phyloP scores from a whole-genome alignment of 2,888 invertebrate species.

The Lymantria monacha region DNA sequence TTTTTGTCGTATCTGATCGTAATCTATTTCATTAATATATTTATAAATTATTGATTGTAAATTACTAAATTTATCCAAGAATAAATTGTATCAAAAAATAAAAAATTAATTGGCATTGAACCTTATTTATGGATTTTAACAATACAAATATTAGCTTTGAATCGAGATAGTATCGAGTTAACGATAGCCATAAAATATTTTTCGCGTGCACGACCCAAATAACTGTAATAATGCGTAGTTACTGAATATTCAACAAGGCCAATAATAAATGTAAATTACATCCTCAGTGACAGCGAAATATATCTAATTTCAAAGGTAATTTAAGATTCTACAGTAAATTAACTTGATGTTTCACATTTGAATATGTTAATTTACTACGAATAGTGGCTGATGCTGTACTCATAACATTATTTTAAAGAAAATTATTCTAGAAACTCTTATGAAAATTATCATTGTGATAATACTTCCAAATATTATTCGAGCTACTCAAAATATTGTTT shows the following conservation, averaged over 20 bases:
- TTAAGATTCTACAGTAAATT: constrained; percentile 54
- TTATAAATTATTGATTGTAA: no score
- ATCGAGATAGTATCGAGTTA: constrained; percentile 30
- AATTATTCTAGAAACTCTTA: no score
- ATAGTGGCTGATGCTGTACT: constrained; percentile 20
- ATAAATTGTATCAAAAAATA: no score
- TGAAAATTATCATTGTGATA: no score
- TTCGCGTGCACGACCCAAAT: constrained; percentile 33
- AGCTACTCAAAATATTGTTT: no score
- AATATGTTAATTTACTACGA: constrained; percentile 46
- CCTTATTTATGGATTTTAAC: constrained; percentile 3
- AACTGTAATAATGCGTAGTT: constrained; percentile 24
- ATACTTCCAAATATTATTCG: no score
- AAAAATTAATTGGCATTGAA: background rate
- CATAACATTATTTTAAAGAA: no score
- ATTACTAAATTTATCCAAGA: no score
- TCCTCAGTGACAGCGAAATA: constrained; percentile 55
- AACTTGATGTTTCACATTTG: constrained; percentile 51
- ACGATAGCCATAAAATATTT: constrained; percentile 31
- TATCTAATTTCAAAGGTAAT: constrained; percentile 61
- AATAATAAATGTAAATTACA: constrained; percentile 61
- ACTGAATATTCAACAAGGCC: constrained; percentile 53
- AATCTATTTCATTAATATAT: no score
- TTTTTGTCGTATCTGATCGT: no score
- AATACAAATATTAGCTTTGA: constrained; percentile 19